Percentiles rank a stretch among this genome's conserved stretches.
These are phyloP conservation scores for Oreochromis spilurus DNA, from an alignment of 2,113 vertebrate species.

Conservation along the genomic window DNA sequence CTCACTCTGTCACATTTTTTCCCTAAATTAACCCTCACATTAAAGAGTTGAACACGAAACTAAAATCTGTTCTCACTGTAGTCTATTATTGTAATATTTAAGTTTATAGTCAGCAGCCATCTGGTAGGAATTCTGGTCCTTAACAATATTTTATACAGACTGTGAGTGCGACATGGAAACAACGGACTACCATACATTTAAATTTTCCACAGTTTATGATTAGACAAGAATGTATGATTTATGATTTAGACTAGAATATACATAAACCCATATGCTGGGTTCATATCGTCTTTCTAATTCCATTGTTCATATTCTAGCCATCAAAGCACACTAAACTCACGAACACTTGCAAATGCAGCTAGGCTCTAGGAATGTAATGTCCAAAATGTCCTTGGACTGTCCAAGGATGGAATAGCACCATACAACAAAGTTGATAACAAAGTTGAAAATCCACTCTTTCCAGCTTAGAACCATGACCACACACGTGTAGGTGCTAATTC, in stretches of 20 bases:
- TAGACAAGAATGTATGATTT: neutral
- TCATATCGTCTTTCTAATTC: neutral
- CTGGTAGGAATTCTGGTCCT: neutral
- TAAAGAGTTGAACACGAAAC: neutral
- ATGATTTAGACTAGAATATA: neutral
- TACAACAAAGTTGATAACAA: neutral
- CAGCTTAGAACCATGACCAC: neutral
- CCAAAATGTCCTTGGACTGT: neutral
- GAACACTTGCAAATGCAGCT: neutral
- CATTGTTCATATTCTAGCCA: neutral
- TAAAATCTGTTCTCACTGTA: neutral
- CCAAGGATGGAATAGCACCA: neutral
- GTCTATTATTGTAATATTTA: neutral
- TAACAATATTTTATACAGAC: neutral
- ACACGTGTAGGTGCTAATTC: neutral
- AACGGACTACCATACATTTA: neutral
- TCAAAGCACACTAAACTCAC: neutral
- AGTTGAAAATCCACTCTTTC: neutral
- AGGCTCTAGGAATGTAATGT: accelerated
- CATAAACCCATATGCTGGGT: neutral
- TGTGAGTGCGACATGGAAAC: neutral
- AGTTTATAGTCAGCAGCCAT: neutral
- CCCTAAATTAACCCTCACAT: neutral
- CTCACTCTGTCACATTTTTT: neutral
- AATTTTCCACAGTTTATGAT: neutral